Evolutionary conservation across 2,113 vertebrate genomes (phyloP), one percentile per base, ranked within the genome.

Genomic region (Calidris pugnax): DNA sequence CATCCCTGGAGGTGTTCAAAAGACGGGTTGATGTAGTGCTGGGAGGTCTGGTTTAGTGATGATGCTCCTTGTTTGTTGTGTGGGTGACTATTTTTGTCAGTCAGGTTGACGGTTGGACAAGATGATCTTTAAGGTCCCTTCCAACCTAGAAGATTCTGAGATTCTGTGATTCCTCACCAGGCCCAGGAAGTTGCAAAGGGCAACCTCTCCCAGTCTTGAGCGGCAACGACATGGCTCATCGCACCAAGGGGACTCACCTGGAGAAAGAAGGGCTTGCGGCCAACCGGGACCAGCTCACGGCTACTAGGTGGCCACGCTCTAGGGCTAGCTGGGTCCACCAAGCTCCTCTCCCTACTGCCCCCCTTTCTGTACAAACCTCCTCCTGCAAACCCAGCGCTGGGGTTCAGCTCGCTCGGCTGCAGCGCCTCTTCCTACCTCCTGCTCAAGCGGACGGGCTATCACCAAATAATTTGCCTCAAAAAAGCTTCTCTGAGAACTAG

Each of bases 221-320:
- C 27, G 57, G 87, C 68, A 59, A 87, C 43, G 30, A 63, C 43
- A 50, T 10, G 24, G 51, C 83, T 75, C 68, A 62, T 69, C 63
- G 12, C 79, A 50, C 37, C 68, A 75, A 75, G 43, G 56, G 62
- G 39, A 97, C 96, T 96, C 95, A 96, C 95, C 89, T 95, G 89
- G 62, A 91, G 64, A n/a, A 62, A 74, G 72, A 89, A 90, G 68
- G 66, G 66, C 87, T 78, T 24, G 57, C 2, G 1, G 88, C 75
- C 89, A 77, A 60, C 19, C 1, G 0, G 56, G 57, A 91, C 55
- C 53, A 47, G 63, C 85, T 82, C 85, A 27, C 0, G 0, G 74
- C 85, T 79, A 30, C 63, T 16, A 81, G 53, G 67, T 23, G 75
- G 77, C 48, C 85, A 78, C 0, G 0, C 10, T 67, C 51, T 41